These are phyloP conservation scores for Sebastes kiyomatsui DNA, from an alignment of 2,797 vertebrate species.

Conservation along the genomic window DNA sequence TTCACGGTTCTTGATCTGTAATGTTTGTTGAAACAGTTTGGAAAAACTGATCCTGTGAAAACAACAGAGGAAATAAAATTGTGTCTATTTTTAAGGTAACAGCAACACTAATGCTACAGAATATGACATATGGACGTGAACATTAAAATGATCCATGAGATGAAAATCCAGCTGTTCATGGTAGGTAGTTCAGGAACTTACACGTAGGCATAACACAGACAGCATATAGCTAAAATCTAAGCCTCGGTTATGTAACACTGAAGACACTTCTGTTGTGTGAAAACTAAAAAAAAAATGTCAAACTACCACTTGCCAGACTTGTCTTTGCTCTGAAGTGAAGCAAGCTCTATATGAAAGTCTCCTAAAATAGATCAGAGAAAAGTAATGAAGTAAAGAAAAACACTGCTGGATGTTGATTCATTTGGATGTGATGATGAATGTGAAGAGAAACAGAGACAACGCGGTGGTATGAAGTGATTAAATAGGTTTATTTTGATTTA, in stretches of 20 bases:
- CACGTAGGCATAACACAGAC: neutral
- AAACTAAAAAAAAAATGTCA: neutral
- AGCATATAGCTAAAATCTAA: neutral
- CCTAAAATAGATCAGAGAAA: neutral
- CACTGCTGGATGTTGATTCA: neutral
- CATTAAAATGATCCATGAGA: neutral
- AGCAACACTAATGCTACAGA: neutral
- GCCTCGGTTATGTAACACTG: neutral
- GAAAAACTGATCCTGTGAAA: neutral
- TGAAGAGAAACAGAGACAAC: conserved; percentile 8
- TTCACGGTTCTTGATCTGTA: neutral
- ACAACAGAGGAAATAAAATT: neutral
- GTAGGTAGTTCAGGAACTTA: neutral
- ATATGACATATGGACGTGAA: neutral
- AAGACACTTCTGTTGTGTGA: neutral
- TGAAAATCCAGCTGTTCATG: neutral
- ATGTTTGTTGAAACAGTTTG: neutral
- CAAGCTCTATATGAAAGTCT: neutral
- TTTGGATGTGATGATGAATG: neutral
- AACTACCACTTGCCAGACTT: neutral
- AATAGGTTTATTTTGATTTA: conserved; percentile 97
- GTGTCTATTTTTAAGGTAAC: neutral
- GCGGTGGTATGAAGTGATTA: conserved; percentile 78
- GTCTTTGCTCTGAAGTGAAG: neutral
- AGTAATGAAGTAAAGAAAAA: neutral